These are phyloP conservation scores for Saxidomus purpurata DNA, from an alignment of 1,140 invertebrate species.

Conservation along the genomic window DNA sequence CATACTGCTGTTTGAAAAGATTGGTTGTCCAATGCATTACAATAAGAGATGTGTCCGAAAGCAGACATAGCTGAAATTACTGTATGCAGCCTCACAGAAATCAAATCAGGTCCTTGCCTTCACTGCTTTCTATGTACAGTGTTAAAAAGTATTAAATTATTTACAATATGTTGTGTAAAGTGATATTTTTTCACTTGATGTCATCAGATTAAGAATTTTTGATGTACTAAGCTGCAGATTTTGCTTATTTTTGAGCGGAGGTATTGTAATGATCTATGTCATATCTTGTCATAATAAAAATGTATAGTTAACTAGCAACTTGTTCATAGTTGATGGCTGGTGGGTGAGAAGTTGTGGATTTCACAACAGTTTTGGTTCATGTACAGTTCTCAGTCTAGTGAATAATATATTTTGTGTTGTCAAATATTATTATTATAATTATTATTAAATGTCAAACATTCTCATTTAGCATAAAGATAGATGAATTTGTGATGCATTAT, in stretches of 20 bases:
- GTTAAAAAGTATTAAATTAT: not conserved
- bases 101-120: not conserved
- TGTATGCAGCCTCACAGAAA: not conserved
- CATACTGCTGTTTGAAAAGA: conserved; percentile 5
- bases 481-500: conserved; percentile 43
- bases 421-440: conserved; percentile 23
- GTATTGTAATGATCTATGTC: conserved; percentile 39
- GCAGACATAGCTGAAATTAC: not conserved
- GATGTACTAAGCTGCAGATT: not conserved
- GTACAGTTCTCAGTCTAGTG: conserved; percentile 47
- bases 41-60: conserved; percentile 1
- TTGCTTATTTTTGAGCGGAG: conserved; percentile 47
- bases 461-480: conserved; percentile 25
- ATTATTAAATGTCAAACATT: conserved; percentile 33
- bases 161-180: not conserved
- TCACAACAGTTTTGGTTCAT: not conserved
- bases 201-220: not conserved
- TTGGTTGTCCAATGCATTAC: not conserved
- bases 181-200: not conserved
- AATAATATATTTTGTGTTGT: conserved; percentile 52
- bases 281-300: conserved; percentile 57
- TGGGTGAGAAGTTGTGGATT: not conserved
- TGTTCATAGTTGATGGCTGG: conserved; percentile 26
- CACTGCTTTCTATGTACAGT: not conserved
- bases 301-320: conserved; percentile 20